Percentiles rank a stretch among this genome's conserved stretches.
Evolutionary conservation across 1,140 invertebrate genomes (phyloP).

Genomic region (Drosophila santomea): DNA sequence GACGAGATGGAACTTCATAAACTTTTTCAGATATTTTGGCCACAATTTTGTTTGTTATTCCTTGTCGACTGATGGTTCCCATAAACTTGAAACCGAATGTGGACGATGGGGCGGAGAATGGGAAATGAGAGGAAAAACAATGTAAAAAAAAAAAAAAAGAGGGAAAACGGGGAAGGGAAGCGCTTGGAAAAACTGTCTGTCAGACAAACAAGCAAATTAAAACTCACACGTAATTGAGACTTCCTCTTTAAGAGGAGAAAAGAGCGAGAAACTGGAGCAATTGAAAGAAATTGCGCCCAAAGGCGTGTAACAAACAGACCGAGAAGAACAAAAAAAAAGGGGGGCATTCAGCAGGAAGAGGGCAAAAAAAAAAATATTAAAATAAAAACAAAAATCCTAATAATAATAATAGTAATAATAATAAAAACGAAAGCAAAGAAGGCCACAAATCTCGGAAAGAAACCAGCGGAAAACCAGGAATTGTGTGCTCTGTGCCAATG

Average conservation of each 20-base stretch:
- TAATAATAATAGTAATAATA: too few relatives aligned
- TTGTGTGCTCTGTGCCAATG: too few relatives aligned
- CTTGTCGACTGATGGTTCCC: slow-evolving; percentile 19
- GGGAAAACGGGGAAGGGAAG: not conserved
- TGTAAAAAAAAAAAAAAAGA: too few relatives aligned
- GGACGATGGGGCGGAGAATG: not conserved
- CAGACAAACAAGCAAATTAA: slow-evolving; percentile 62
- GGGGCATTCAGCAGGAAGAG: not conserved
- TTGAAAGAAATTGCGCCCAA: slow-evolving; percentile 71
- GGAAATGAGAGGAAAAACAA: not conserved
- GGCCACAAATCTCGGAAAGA: slow-evolving; percentile 24
- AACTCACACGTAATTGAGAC: slow-evolving; percentile 72
- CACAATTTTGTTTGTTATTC: slow-evolving; percentile 28
- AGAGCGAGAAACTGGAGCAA: slow-evolving; percentile 63
- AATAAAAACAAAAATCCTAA: too few relatives aligned
- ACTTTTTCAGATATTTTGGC: slow-evolving; percentile 34
- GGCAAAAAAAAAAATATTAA: too few relatives aligned
- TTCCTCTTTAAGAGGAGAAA: slow-evolving; percentile 60
- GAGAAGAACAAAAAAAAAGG: slow-evolving; percentile 12
- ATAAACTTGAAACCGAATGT: slow-evolving; percentile 49
- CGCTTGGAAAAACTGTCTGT: slow-evolving; percentile 44
- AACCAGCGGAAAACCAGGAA: not conserved
- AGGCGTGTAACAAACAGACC: slow-evolving; percentile 29
- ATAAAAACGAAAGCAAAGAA: not conserved
- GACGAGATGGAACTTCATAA: slow-evolving; percentile 56